A percentile compares a stretch with the other conserved stretches of the same genome.
These are phyloP conservation scores for Pelobates fuscus DNA, from an alignment of 2,113 vertebrate genomes.

Conservation along the genomic window DNA sequence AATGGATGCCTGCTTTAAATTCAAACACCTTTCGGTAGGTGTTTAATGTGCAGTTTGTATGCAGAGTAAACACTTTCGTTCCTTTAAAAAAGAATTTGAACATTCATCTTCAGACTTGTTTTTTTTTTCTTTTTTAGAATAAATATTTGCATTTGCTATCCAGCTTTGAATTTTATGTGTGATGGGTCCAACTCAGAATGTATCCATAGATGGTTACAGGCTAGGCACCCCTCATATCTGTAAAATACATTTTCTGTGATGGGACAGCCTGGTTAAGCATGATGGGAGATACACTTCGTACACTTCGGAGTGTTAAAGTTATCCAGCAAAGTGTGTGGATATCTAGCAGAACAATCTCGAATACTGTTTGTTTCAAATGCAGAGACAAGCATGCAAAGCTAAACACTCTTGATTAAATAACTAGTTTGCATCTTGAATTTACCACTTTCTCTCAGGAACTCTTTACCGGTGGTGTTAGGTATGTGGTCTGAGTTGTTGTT, in stretches of 20 bases:
- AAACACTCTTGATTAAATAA: too few species aligned
- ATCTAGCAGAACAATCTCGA: too few species aligned
- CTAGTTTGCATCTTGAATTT: too few species aligned
- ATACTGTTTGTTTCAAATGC: too few species aligned
- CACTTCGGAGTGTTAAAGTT: too few species aligned
- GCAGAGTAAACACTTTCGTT: slow-evolving; percentile 35
- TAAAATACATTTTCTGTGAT: too few species aligned
- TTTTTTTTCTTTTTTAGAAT: not conserved
- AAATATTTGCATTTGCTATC: slow-evolving; percentile 16
- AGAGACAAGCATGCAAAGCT: too few species aligned
- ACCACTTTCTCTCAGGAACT: not conserved
- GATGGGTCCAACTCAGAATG: not conserved
- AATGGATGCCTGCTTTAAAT: slow-evolving; percentile 22
- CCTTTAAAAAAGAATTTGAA: slow-evolving; percentile 25
- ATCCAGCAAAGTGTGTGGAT: too few species aligned
- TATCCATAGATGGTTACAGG: not conserved
- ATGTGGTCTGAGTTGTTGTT: not conserved
- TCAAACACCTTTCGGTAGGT: slow-evolving; percentile 39
- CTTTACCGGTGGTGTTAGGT: not conserved
- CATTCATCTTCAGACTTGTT: slow-evolving; percentile 7
- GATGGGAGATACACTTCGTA: too few species aligned
- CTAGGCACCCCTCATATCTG: too few species aligned
- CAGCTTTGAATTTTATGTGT: not conserved
- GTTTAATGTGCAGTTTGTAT: slow-evolving; percentile 44
- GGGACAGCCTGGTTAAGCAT: too few species aligned